Base-by-base conservation (phyloP, 1,140 invertebrate genomes). In the Helicoverpa zea region DNA sequence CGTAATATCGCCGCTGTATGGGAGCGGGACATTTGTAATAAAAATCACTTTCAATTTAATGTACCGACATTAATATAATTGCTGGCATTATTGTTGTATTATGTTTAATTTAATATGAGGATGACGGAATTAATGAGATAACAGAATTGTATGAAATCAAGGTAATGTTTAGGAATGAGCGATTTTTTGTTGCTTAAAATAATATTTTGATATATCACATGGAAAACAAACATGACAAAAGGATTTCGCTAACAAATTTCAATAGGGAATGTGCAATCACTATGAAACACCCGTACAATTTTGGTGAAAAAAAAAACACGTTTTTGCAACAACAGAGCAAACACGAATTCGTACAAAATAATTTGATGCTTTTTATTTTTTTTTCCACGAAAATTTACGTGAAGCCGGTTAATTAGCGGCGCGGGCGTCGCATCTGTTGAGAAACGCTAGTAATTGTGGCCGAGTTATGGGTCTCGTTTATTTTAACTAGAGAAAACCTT, bases 391-490 rank as follows among this genome's bases (percentile, higher is more conserved):
- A 86, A 88, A 84, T 81, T 35, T 82, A 81, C 80, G 78, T 82
- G 68, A 79, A 76, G 79, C 79, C 75, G 83, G 86, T 88, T 89
- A 89, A 89, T 89, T 89, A 89, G 88, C 64, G 79, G 81, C 79
- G 73, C 63, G 30, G 68, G 76, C 52, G 80, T 83, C 83, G 61
- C 88, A 89, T 86, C 85, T 88, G 88, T 81, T 87, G 85, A 89
- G 83, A 84, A 87, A 88, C 88, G 79, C 78, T 78, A 72, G 86
- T 86, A 88, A 88, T 89, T 89, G 87, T 82, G 88, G 84, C 83
- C 84, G 83, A 87, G 85, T 89, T 89, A 88, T 88, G 88, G 79
- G 78, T 75, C 83, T 86, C 86, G 84, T 88, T 88, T 89, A 87
- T 86, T 89, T 87, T 83, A 85, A 75, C 81, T 30, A 72, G 23